A percentile compares a stretch with the other conserved stretches of the same genome.
Evolutionary conservation across 1,140 invertebrate genomes (phyloP).

Genomic region (Scylla paramamosain): DNA sequence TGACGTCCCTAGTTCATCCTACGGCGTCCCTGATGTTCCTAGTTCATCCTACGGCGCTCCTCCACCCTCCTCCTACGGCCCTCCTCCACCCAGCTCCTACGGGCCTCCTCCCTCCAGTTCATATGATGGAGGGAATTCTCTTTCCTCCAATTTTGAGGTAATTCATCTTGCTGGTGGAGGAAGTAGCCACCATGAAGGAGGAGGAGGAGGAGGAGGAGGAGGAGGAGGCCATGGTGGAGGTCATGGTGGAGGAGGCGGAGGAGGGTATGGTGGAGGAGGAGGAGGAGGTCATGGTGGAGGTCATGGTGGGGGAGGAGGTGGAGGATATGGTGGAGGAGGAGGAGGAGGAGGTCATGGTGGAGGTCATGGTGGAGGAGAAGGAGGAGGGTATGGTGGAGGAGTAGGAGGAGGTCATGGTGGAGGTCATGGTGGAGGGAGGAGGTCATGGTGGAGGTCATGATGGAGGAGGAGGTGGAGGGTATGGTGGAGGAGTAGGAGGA

Average conservation of each 20-base stretch:
- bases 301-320: constrained; percentile 26
- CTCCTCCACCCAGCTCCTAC: background rate
- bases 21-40: constrained; percentile 34
- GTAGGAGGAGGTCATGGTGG: background rate
- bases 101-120: background rate
- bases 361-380: background rate
- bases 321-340: background rate
- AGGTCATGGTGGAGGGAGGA: background rate
- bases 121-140: background rate
- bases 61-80: background rate
- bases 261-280: background rate
- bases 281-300: background rate
- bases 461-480: background rate
- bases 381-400: background rate
- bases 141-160: background rate
- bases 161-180: background rate
- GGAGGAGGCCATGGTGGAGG: background rate
- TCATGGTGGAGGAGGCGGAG: background rate
- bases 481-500: background rate
- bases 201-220: constrained; percentile 5
- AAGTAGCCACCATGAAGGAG: background rate
- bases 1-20: constrained; percentile 32
- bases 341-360: constrained; percentile 31
- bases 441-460: background rate
- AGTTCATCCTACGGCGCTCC: constrained; percentile 26